Evolutionary conservation across 2,888 invertebrate species (phyloP).

Genomic region (Hermaeophaga mercurialis): DNA sequence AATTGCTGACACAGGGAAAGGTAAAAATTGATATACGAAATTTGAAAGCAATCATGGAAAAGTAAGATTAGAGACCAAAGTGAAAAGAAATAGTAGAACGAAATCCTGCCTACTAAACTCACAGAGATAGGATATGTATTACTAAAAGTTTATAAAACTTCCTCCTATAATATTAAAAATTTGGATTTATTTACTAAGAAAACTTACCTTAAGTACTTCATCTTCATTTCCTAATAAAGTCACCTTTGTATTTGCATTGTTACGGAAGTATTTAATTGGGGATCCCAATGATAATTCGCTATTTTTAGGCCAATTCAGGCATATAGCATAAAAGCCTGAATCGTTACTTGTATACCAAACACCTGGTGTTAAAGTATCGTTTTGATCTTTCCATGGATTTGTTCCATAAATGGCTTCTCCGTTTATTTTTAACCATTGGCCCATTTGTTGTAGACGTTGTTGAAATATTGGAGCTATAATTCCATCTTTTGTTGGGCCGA

Average conservation of each 20-base stretch:
- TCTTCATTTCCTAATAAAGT: constrained; percentile 60
- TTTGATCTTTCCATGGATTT: constrained; percentile 80
- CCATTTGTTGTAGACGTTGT: constrained; percentile 79
- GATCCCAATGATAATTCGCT: constrained; percentile 59
- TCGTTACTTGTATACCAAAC: constrained; percentile 50
- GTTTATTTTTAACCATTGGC: constrained; percentile 78
- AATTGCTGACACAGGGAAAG: too few relatives aligned
- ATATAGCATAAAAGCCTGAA: constrained; percentile 68
- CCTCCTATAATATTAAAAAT: not conserved
- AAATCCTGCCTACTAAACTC: too few relatives aligned
- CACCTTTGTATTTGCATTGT: constrained; percentile 50
- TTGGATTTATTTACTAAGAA: not conserved
- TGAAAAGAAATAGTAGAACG: too few relatives aligned
- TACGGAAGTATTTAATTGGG: constrained; percentile 32
- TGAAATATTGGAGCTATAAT: constrained; percentile 84
- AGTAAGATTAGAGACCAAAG: too few relatives aligned
- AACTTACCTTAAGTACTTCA: constrained; percentile 37
- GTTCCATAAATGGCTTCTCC: constrained; percentile 86
- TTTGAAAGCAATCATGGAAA: not conserved
- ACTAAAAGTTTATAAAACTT: too few relatives aligned
- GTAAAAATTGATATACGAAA: too few relatives aligned
- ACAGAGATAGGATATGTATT: too few relatives aligned
- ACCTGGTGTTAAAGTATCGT: constrained; percentile 70
- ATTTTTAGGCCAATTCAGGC: constrained; percentile 71
- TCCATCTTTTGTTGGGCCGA: constrained; percentile 90